Evolutionary conservation across 2,888 invertebrate genomes (phyloP).

Genomic region (Dryobota labecula): DNA sequence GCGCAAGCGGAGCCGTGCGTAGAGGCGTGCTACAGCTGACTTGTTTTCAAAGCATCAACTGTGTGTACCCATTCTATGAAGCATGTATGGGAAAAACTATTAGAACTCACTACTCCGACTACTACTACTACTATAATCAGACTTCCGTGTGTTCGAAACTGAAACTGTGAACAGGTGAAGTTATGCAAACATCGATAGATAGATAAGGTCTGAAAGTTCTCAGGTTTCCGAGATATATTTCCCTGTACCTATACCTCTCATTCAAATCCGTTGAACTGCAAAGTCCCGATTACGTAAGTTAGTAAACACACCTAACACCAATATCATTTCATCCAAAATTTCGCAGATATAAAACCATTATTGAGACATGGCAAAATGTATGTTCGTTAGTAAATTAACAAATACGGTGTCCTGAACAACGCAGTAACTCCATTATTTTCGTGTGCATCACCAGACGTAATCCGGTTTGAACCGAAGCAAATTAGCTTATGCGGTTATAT

Average conservation of each 20-base stretch:
- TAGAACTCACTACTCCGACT: no score
- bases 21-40: no score
- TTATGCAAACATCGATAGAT: constrained; percentile 18
- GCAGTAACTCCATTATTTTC: constrained; percentile 62
- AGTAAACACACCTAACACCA: not conserved
- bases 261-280: constrained; percentile 6
- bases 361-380: not conserved
- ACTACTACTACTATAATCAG: no score
- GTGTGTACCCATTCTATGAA: no score
- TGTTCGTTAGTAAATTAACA: constrained; percentile 51
- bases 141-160: no score
- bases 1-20: no score
- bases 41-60: no score
- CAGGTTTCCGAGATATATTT: not conserved
- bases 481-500: constrained; percentile 61
- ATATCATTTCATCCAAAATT: not conserved
- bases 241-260: not conserved
- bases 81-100: not conserved
- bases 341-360: not conserved
- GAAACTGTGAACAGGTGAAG: no score
- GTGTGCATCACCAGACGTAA: constrained; percentile 60
- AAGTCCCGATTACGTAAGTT: not conserved
- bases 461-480: constrained; percentile 60
- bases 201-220: constrained; percentile 13
- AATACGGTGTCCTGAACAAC: constrained; percentile 46